Conservation (phyloP, 2,113 vertebrate genomes). For the Corythaixoides concolor region DNA sequence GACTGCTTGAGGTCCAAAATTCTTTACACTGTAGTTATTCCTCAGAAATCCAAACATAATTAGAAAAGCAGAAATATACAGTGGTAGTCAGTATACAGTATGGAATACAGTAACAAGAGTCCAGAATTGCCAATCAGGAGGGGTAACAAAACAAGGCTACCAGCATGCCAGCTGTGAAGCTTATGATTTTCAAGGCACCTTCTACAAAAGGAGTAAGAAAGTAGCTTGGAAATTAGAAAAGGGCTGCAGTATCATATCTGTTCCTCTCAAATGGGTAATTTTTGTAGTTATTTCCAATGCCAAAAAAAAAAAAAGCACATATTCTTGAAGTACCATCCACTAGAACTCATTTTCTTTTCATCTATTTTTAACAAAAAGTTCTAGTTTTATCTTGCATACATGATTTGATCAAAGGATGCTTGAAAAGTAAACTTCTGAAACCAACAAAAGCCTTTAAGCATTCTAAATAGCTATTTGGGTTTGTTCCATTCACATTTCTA, state of each 20-base stretch:
- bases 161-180: not conserved
- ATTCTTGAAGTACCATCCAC: not conserved
- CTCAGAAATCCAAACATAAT: not conserved
- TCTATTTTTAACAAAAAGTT: not conserved
- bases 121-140: not conserved
- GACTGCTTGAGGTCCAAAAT: not conserved
- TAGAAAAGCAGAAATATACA: not conserved
- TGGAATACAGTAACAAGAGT: not conserved
- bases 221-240: not conserved
- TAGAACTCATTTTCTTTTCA: not conserved
- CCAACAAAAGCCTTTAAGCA: not conserved
- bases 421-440: not conserved
- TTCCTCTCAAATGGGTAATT: not conserved
- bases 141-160: not conserved
- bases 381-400: not conserved
- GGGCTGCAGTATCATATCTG: not conserved
- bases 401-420: not conserved
- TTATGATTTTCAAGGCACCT: not conserved
- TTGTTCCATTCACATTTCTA: not conserved
- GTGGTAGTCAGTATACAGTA: not conserved
- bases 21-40: not conserved
- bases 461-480: not conserved
- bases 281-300: not conserved
- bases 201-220: not conserved
- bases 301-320: not conserved